Percentiles rank a stretch among this genome's conserved stretches.
Conservation (phyloP, 92 coral and sea anemone genomes). For the Diadumene lineata region DNA sequence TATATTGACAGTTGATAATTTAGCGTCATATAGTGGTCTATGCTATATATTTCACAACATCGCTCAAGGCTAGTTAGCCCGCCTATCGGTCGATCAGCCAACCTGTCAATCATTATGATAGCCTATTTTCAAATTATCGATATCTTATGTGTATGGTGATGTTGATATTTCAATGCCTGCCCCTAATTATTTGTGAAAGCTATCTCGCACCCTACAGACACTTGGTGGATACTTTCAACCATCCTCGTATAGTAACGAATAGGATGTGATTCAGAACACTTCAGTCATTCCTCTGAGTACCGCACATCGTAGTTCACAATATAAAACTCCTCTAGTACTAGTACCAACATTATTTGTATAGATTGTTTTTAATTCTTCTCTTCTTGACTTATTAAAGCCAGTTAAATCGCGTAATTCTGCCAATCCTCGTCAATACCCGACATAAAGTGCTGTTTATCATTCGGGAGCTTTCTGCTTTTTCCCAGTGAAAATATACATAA, state of each 20-base stretch:
- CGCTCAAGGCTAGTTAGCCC: slow-evolving; percentile 2
- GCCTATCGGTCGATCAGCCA: not conserved
- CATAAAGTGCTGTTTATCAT: not conserved
- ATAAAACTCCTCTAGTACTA: no score
- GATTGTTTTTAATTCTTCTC: no score
- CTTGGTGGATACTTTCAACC: no score
- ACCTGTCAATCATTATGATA: slow-evolving; percentile 6
- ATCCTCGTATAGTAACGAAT: no score
- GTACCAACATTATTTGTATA: no score
- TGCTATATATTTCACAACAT: not conserved
- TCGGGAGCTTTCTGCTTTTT: not conserved
- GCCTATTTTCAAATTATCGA: not conserved
- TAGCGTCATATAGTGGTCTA: no score
- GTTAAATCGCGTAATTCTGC: slow-evolving; percentile 8
- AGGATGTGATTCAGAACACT: no score
- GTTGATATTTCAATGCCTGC: not conserved
- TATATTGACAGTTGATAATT: no score
- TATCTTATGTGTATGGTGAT: not conserved
- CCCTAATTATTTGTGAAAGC: not conserved
- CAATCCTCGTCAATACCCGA: slow-evolving; percentile 11
- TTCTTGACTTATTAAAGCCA: no score
- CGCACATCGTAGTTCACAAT: not conserved
- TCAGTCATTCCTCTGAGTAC: slow-evolving; percentile 6
- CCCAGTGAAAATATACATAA: slow-evolving; percentile 26
- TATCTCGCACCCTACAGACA: no score